Base-by-base conservation (phyloP, 2,113 vertebrate genomes). In the Elephas maximus region DNA sequence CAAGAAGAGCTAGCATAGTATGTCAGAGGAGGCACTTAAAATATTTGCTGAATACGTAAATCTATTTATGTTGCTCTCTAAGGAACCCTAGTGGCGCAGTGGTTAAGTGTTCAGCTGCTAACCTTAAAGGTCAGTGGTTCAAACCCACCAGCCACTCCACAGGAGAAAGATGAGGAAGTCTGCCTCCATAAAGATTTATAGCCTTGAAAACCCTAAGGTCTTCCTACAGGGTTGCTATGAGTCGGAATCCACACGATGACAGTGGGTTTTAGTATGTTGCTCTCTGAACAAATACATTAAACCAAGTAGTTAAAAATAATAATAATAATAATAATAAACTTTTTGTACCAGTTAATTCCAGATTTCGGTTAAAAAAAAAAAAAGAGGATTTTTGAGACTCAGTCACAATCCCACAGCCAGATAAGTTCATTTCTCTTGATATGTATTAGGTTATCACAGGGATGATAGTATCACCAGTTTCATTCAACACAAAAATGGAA, bases 291-390 rank as follows among this genome's bases (percentile, higher is more conserved):
- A 93, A 74, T 28, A 91, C 14, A 63, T 28, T 57, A 37, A 62
- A 73, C 6, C 53, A 62, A 89, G 51, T 48, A 67, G 18, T 60
- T 82, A 15, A 78, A 81, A n/a, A 3, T 37, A 21, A 28, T 8
- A 60, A 76, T 37, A 21, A 28, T 8, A 60, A 76, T n/a, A 73
- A 10, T 9, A 6, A 65, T 14, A 74, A 62, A 5, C 1, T 48
- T 74, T 65, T 65, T 60, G 23, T 76, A 92, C 91, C 41, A 87
- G 23, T 95, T 88, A 71, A 79, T 85, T 84, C 41, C 88, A 51
- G 45, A 60, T 78, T 89, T 84, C 17, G 28, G 3, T n/a, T 74
- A 37, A 37, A 8, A 73, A 41, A 74, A 57, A 57, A 83, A 82
- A 85, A 71, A 80, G 14, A 17, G 2, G 10, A 4, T 41, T 86